Conservation (phyloP, 2,797 vertebrate species). For the Lindbergichthys nudifrons region DNA sequence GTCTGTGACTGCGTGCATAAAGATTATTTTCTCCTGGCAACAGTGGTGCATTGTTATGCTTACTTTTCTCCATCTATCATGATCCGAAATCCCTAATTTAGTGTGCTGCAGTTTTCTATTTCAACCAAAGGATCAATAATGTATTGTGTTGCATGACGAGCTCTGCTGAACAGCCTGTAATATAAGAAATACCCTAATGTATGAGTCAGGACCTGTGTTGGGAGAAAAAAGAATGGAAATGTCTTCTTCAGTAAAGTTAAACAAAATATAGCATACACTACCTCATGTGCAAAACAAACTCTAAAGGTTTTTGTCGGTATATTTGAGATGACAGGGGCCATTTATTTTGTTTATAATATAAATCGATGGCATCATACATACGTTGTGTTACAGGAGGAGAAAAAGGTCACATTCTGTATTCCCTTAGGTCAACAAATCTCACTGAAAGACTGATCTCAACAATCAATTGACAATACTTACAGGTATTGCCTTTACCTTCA, state of each 20-base stretch:
- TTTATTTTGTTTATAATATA: not conserved
- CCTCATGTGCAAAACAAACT: not conserved
- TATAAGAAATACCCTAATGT: slow-evolving; percentile 54
- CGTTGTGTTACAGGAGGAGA: not conserved
- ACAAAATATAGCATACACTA: not conserved
- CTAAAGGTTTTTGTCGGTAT: not conserved
- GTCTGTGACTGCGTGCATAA: slow-evolving; percentile 4
- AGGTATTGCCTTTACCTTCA: not conserved
- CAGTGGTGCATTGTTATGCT: slow-evolving; percentile 35
- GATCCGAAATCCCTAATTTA: slow-evolving; percentile 53
- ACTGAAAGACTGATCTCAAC: not conserved
- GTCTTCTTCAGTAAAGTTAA: not conserved
- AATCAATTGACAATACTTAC: not conserved
- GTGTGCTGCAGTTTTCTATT: slow-evolving; percentile 54
- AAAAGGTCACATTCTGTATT: not conserved
- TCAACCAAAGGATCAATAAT: slow-evolving; percentile 56
- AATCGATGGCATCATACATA: not conserved
- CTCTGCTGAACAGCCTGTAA: slow-evolving; percentile 50
- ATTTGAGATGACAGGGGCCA: not conserved
- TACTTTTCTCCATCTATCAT: slow-evolving; percentile 49
- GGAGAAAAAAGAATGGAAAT: not conserved
- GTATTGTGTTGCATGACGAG: slow-evolving; percentile 56
- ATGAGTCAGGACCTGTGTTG: slow-evolving; percentile 28
- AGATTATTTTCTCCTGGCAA: slow-evolving; percentile 9
- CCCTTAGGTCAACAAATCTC: not conserved